Evolutionary conservation across 2,888 invertebrate genomes (phyloP).

Genomic region (Mythimna vitellina): DNA sequence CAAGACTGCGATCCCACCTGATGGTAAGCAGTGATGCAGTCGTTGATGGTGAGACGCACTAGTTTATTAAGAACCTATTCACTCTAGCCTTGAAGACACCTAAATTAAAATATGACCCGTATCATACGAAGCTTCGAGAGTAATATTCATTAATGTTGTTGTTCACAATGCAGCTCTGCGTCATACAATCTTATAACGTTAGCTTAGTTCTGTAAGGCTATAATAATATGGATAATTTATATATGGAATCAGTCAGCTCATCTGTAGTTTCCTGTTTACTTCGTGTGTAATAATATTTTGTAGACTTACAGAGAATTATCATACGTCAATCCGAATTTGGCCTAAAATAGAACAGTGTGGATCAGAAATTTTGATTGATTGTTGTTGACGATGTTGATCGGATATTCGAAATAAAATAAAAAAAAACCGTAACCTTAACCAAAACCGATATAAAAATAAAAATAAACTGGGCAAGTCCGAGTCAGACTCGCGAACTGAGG

Average conservation of each 20-base stretch:
- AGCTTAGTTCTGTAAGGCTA: not conserved
- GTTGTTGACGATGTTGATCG: no score
- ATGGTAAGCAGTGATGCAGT: no score
- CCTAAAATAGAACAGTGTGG: not conserved
- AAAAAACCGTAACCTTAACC: no score
- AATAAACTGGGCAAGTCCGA: no score
- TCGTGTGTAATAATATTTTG: not conserved
- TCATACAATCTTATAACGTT: slow-evolving; percentile 27
- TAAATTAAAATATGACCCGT: not conserved
- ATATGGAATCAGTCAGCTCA: slow-evolving; percentile 7
- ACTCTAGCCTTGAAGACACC: no score
- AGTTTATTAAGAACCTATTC: no score
- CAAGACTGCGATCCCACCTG: no score
- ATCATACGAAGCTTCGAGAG: not conserved
- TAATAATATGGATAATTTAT: not conserved
- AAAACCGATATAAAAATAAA: no score
- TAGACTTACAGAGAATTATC: not conserved
- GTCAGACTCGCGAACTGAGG: no score
- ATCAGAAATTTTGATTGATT: no score
- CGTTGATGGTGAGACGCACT: no score
- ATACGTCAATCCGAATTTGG: not conserved
- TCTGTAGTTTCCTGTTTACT: slow-evolving; percentile 23
- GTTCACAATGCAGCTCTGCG: slow-evolving; percentile 30
- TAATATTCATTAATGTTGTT: slow-evolving; percentile 3
- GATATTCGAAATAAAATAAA: no score